Base-by-base conservation (phyloP, 2,888 invertebrate species). In the Apeira syringaria region DNA sequence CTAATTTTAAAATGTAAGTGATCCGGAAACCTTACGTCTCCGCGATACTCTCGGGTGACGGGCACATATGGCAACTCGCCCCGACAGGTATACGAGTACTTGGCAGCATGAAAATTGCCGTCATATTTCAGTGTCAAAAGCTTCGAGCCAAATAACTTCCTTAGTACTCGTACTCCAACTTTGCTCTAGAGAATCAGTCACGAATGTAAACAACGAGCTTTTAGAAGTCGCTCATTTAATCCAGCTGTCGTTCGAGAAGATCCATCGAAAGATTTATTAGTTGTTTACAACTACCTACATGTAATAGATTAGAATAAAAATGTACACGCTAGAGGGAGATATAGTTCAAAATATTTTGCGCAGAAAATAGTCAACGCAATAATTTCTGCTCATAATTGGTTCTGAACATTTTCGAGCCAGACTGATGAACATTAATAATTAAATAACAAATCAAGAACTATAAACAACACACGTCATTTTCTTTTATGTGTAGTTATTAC, bases 51-150 rank as follows among this genome's bases (percentile, higher is more conserved):
- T 46, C 40, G 33, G 36, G 20, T 20, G 38, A 26, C 22, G 9
- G 18, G 33, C 46, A 41, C 52, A 56, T 40, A 45, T 56, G 53
- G 56, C 47, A 51, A 53, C 50, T 43, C 50, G 41, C 34, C 39
- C 20, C 39, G 50, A 46, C 59, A 63, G 61, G 61, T 74, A 73
- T 65, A n/a, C n/a, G n/a, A n/a, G n/a, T n/a, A 74, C 74, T 74
- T 68, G 71, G 70, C 69, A 71, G 74, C 68, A 74, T 74, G 67
- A 74, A 81, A 80, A 84, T 83, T 80, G 77, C 79, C 75, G 59
- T 81, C 80, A 84, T 85, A 82, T 83, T 84, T 85, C 80, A 81
- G 62, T 75, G 79, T 77, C 80, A 76, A 68, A 64, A 69, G 72
- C 66, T 61, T 61, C 58, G 68, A 64, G 64, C 68, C 66, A 74